These are phyloP conservation scores for Rhombomys opimus DNA, from an alignment of 2,113 vertebrate genomes.

Conservation along the genomic window DNA sequence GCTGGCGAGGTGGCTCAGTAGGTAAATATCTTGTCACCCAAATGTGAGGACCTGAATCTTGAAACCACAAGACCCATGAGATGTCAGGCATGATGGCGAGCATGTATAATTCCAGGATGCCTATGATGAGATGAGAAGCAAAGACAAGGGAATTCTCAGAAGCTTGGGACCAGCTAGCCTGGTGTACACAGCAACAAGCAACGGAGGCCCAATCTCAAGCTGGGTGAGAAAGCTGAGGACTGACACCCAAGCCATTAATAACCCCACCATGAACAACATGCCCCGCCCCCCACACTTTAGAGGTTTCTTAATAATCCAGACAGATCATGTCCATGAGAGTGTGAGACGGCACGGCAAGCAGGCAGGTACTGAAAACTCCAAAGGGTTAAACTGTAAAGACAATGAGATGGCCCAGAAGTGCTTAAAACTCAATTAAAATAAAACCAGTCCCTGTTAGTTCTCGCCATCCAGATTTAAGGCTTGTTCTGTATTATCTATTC, in stretches of 20 bases:
- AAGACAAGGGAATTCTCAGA: too few species aligned
- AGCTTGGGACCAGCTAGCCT: neutral
- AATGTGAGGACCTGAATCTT: neutral
- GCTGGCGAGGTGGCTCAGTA: neutral
- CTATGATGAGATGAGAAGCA: neutral
- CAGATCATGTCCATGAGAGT: constrained; percentile 82
- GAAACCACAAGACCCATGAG: neutral
- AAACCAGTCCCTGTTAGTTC: constrained; percentile 77
- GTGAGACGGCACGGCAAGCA: constrained; percentile 73
- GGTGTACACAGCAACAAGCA: neutral
- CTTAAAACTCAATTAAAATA: constrained; percentile 85
- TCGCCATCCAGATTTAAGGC: constrained; percentile 81
- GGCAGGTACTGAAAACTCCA: constrained; percentile 22
- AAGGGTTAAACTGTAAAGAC: constrained; percentile 84
- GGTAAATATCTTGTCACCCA: neutral
- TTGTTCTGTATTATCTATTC: constrained; percentile 79
- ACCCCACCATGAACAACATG: neutral
- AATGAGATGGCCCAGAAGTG: constrained; percentile 69
- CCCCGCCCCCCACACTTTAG: neutral
- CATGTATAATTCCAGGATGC: neutral
- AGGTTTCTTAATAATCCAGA: constrained; percentile 82
- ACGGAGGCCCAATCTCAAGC: neutral
- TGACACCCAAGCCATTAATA: too few species aligned
- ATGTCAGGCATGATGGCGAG: too few species aligned
- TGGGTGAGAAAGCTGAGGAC: neutral